These are phyloP conservation scores for Allacma fusca DNA, from an alignment of 2,888 invertebrate genomes.

Conservation along the genomic window DNA sequence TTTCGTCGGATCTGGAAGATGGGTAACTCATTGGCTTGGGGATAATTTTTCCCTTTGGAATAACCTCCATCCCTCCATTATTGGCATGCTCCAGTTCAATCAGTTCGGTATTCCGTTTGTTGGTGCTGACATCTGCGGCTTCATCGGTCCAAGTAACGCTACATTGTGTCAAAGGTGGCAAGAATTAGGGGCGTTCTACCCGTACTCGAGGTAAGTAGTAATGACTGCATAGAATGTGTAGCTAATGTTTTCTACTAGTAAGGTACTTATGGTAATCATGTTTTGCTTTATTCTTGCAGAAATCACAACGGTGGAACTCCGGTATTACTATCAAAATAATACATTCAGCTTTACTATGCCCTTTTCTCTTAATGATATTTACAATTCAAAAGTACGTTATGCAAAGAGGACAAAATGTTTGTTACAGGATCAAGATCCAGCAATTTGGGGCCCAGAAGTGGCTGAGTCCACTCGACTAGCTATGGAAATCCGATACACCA, in stretches of 20 bases:
- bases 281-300: not conserved
- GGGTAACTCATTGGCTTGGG: conserved; percentile 63
- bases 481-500: conserved; percentile 73
- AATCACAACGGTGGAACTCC: conserved; percentile 63
- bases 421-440: conserved; percentile 79
- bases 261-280: not conserved
- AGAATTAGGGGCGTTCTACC: conserved; percentile 67
- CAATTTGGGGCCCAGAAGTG: conserved; percentile 74
- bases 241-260: too few relatives aligned
- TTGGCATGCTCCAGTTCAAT: conserved; percentile 65
- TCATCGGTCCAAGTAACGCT: conserved; percentile 61
- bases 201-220: conserved; percentile 62
- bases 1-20: conserved; percentile 78
- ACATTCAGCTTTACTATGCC: not conserved
- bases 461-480: conserved; percentile 73
- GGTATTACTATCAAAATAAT: conserved; percentile 51
- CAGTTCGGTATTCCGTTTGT: conserved; percentile 62
- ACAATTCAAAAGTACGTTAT: not conserved
- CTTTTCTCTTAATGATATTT: not conserved
- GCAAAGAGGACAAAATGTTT: too few relatives aligned
- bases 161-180: conserved; percentile 67
- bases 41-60: conserved; percentile 50
- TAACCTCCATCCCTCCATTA: conserved; percentile 50
- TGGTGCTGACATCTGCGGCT: conserved; percentile 62
- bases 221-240: too few relatives aligned